Base-by-base conservation (phyloP, 2,113 vertebrate genomes). In the Anhinga anhinga region DNA sequence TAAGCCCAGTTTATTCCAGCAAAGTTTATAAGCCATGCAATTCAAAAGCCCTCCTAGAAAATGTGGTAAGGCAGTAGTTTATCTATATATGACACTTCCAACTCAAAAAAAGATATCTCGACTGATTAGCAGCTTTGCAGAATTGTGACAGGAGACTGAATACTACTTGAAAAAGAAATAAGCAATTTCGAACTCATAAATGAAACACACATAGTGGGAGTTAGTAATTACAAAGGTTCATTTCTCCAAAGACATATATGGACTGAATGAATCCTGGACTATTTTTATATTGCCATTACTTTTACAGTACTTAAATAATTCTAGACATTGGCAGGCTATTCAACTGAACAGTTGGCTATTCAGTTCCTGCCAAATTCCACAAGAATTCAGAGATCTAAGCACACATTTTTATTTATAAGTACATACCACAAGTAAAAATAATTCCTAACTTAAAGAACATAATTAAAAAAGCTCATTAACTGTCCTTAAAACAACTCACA, bases 311-410 rank as follows among this genome's bases (percentile, higher is more conserved):
- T 87, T 61, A 67, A 91, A 49, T 82, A 89, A 90, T 74, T 92
- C 45, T 86, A 93, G 55, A 73, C 69, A 67, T 13, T 94, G 88
- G 76, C 88, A 95, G 42, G 73, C 72, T 81, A 66, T 47, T 66
- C 52, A 78, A 36, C 49, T 50, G 61, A 86, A 90, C 92, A 95
- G 77, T 36, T 95, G 83, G 82, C 47, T 88, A 79, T 40, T 78
- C 61, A 76, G 42, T 13, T 90, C 61, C 86, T 96, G 92, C 80
- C 86, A 93, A 93, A 71, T 92, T 70, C 59, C 69, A 36, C n/a
- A 69, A 81, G 61, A 78, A 95, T 74, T 90, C 80, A 81, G 82
- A 86, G 38, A 84, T 85, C 53, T 76, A 79, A 76, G 36, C 59
- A 89, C 42, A 25, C 13, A 21, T 12, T 82, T 80, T 70, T 80